phyloP scores from a whole-genome alignment of 35 echinoderm and acorn worm genomes.

The Apostichopus parvimensis region DNA sequence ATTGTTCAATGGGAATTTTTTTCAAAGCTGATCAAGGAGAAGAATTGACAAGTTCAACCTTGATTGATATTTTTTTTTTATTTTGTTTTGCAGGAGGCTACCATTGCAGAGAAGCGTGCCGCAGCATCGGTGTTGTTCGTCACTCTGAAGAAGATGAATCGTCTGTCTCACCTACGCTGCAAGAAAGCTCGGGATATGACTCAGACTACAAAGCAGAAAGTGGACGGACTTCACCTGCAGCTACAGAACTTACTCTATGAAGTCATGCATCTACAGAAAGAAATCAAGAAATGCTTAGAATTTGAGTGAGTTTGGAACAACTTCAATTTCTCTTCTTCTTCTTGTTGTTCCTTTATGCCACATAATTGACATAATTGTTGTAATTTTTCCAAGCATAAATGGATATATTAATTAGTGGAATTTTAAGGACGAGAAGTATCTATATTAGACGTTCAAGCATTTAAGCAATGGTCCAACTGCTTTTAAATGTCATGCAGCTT shows the following conservation, averaged over 20 bases:
- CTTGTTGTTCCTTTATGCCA: too few relatives aligned
- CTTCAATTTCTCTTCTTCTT: too few relatives aligned
- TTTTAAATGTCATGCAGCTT: too few relatives aligned
- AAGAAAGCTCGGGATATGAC: slow-evolving; percentile 91
- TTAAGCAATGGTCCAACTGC: too few relatives aligned
- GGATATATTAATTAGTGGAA: too few relatives aligned
- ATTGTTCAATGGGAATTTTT: too few relatives aligned
- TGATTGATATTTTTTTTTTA: neutral
- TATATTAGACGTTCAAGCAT: too few relatives aligned
- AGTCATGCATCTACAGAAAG: slow-evolving; percentile 98
- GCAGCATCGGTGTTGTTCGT: slow-evolving; percentile 81
- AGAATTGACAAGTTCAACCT: neutral
- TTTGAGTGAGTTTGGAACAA: slow-evolving; percentile 79
- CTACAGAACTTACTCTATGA: slow-evolving; percentile 98
- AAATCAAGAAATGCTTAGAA: slow-evolving; percentile 95
- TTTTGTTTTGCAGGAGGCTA: slow-evolving; percentile 36
- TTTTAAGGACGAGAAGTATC: too few relatives aligned
- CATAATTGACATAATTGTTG: too few relatives aligned
- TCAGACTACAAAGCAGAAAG: slow-evolving; percentile 81
- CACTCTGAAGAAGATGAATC: slow-evolving; percentile 94
- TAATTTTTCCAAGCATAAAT: too few relatives aligned
- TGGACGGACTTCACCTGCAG: slow-evolving; percentile 91
- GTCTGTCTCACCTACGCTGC: slow-evolving; percentile 81
- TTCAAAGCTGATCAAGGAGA: neutral
- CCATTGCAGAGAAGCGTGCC: slow-evolving; percentile 70